phyloP scores from a whole-genome alignment of 1,140 invertebrate genomes.

The Drosophila teissieri region DNA sequence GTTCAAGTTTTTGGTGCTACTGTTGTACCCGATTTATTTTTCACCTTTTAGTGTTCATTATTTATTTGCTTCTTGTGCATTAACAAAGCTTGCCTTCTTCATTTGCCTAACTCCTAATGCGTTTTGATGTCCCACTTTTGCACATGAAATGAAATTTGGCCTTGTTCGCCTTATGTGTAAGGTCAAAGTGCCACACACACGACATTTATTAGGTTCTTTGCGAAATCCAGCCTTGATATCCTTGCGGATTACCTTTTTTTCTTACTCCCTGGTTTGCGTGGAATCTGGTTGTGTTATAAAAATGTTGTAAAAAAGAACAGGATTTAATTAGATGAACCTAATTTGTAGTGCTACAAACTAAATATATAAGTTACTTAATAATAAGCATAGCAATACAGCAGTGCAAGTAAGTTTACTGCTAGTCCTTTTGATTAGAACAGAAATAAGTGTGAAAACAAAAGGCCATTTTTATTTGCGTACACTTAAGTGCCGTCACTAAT shows the following conservation, averaged over 20 bases:
- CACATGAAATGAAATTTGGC: slow-evolving; percentile 14
- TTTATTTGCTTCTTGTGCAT: slow-evolving; percentile 15
- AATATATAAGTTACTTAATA: too few species aligned
- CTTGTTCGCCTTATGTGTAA: slow-evolving; percentile 37
- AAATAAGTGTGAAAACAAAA: not conserved
- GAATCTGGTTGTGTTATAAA: not conserved
- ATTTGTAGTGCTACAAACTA: not conserved
- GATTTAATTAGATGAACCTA: slow-evolving; percentile 4
- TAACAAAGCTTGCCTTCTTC: slow-evolving; percentile 5
- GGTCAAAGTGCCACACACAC: slow-evolving; percentile 5
- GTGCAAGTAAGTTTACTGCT: too few species aligned
- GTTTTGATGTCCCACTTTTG: slow-evolving; percentile 18
- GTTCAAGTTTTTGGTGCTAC: not conserved
- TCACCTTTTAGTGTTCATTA: not conserved
- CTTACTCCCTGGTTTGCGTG: not conserved
- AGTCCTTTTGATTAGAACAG: not conserved
- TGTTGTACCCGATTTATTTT: not conserved
- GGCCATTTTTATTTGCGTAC: slow-evolving; percentile 2
- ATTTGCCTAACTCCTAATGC: slow-evolving; percentile 9
- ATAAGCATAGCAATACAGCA: too few species aligned
- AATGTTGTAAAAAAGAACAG: slow-evolving; percentile 6
- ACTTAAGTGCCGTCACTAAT: slow-evolving; percentile 1
- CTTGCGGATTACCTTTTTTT: too few species aligned
- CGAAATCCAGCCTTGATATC: slow-evolving; percentile 9
- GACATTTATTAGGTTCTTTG: slow-evolving; percentile 13